Evolutionary conservation across 1,140 invertebrate genomes (phyloP), one percentile per base, ranked within the genome.

Genomic region (Meloidogyne chitwoodi): DNA sequence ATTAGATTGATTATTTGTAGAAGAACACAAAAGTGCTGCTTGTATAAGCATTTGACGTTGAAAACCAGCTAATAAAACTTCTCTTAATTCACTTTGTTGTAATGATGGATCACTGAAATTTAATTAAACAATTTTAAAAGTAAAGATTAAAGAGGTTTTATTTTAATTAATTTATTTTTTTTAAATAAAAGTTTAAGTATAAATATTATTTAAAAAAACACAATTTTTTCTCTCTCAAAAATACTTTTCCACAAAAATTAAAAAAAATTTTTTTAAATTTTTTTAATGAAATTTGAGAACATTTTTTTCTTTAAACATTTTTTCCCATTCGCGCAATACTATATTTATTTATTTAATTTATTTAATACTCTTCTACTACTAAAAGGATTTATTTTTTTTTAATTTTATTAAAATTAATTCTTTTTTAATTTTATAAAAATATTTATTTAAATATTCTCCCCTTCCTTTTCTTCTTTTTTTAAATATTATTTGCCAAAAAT

Each of bases 11-110:
- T 48, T 48, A 38, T 62, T 44, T 31, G 75, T 34, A 31, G 74
- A 38, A 41, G 41, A 61, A 61, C 65, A 61, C 12, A 72, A 66
- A 34, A 68, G 68, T 2, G 75, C 65, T 29, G 34, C 31, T 41
- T 70, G 75, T n/a, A 68, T 71, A 38, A 68, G 64, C 67, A 76
- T 27, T 71, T 76, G 74, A 26, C 67, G 74, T 56, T 76, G 75
- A 62, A 72, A 72, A 12, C 41, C 44, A 48, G 41, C 56, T 11
- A 73, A n/a, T 64, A 73, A 31, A 29, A 56, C 70, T 29, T 73
- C 56, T 11, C 70, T 19, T 34, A 73, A 62, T 22, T 73, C 70
- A 22, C 24, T 63, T 41, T 6, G 16, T 34, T 6, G 16, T 34
- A 19, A 16, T 56, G 12, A 19, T 38, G 16, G 12, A 5, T 34